phyloP scores from a whole-genome alignment of 1,140 invertebrate species.

The Triops longicaudatus region DNA sequence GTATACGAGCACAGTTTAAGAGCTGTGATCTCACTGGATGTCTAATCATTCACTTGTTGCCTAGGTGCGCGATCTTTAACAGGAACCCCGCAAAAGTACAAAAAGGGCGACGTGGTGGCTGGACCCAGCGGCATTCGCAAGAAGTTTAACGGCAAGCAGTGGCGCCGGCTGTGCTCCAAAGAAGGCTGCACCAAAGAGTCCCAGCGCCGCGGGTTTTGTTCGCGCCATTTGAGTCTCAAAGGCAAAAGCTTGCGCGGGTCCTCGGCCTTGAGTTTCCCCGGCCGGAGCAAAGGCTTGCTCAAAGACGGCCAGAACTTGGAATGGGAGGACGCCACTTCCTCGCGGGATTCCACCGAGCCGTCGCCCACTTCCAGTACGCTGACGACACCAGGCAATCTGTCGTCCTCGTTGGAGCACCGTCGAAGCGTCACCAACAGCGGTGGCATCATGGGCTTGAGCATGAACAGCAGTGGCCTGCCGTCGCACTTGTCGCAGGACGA shows the following conservation, averaged over 20 bases:
- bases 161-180: slow-evolving; percentile 89
- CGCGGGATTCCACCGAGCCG: slow-evolving; percentile 56
- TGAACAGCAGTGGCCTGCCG: slow-evolving; percentile 25
- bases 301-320: slow-evolving; percentile 47
- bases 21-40: too few species aligned
- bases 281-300: slow-evolving; percentile 40
- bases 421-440: background rate
- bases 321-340: slow-evolving; percentile 67
- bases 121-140: slow-evolving; percentile 94
- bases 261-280: slow-evolving; percentile 30
- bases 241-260: slow-evolving; percentile 52
- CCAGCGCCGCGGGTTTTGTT: slow-evolving; percentile 90
- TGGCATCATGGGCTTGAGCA: background rate
- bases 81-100: slow-evolving; percentile 90
- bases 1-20: too few species aligned
- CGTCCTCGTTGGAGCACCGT: background rate
- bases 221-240: slow-evolving; percentile 83
- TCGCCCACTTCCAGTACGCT: slow-evolving; percentile 66
- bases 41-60: slow-evolving; percentile 33
- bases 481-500: slow-evolving; percentile 57
- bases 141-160: slow-evolving; percentile 99
- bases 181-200: slow-evolving; percentile 97
- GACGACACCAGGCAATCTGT: background rate
- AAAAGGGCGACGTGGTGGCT: slow-evolving; percentile 95
- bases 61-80: slow-evolving; percentile 60